Base-by-base conservation (phyloP, 2,113 vertebrate genomes). In the Tenrec ecaudatus region DNA sequence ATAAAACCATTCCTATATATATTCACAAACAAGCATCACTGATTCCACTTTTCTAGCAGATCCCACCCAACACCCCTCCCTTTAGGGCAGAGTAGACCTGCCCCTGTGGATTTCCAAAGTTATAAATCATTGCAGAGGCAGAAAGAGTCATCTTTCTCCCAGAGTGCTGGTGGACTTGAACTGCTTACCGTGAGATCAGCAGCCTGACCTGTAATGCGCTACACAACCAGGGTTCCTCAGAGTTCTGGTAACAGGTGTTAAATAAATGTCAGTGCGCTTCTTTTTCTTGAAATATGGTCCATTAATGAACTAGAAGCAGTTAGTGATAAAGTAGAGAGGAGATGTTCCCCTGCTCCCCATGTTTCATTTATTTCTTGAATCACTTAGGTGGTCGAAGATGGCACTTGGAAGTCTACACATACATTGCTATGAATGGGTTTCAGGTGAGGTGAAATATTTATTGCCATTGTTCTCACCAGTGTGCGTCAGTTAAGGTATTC, bases 221-320 rank as follows among this genome's bases (percentile, higher is more conserved):
- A 40, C 40, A 40, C 40, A 3, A 3, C 40, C 40, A 40, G 40
- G 47, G 47, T 10, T 12, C 47, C 47, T 53, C 47, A 53, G 47
- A 57, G 15, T 83, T 81, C 33, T 80, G 71, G 60, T 84, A 78
- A 87, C 11, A 82, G 31, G 25, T 2, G 36, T 77, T 95, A 71
- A 93, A 95, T 88, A 94, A 89, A 89, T 66, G 86, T 64, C 71
- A 17, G 17, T 88, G 95, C 33, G 82, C 25, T 33, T 90, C 58
- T 58, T 66, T 84, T 57, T 75, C 15, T 69, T 93, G 81, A 97
- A 94, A 86, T 95, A 83, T 78, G 47, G 71, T 17, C 40, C 58
- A 58, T 88, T 96, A 96, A 96, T 96, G 66, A 93, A 95, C 82
- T 86, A 58, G 66, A 91, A 81, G 22, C 73, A 92, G 31, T 93